Evolutionary conservation across 2,113 vertebrate species (phyloP).

Genomic region (Notarius lentiginosus): DNA sequence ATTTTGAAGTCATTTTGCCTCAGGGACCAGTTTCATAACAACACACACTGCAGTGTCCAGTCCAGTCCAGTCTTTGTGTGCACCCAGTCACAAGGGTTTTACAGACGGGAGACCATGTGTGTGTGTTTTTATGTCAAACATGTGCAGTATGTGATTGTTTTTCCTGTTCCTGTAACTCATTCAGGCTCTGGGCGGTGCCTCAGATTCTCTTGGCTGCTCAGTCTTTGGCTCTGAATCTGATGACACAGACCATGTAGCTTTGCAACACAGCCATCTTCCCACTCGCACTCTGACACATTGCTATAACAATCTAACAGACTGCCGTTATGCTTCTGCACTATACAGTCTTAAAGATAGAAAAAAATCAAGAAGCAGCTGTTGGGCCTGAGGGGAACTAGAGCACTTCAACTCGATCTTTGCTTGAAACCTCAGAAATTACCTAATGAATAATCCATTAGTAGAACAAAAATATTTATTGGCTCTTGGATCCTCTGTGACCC

Average conservation of each 20-base stretch:
- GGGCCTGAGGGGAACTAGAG: neutral
- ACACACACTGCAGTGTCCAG: neutral
- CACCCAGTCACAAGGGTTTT: neutral
- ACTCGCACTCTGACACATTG: slow-evolving; percentile 38
- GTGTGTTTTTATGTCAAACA: slow-evolving; percentile 44
- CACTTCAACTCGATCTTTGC: neutral
- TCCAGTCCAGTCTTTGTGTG: slow-evolving; percentile 16
- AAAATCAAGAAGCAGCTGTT: neutral
- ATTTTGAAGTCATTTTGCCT: slow-evolving; percentile 11
- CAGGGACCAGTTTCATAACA: slow-evolving; percentile 25
- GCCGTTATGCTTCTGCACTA: slow-evolving; percentile 10
- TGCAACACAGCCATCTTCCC: slow-evolving; percentile 43
- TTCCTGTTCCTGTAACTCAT: slow-evolving; percentile 40
- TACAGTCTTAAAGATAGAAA: slow-evolving; percentile 1
- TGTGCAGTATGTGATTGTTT: slow-evolving; percentile 45
- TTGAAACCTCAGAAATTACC: neutral
- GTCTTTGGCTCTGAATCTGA: slow-evolving; percentile 37
- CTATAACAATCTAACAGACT: slow-evolving; percentile 32
- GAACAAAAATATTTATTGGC: neutral
- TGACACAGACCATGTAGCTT: slow-evolving; percentile 32
- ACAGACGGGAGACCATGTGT: slow-evolving; percentile 24
- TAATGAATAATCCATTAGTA: neutral
- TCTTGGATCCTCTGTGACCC: neutral
- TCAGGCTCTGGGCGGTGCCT: slow-evolving; percentile 35
- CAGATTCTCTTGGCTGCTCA: slow-evolving; percentile 45